These are phyloP conservation scores for Sceloporus tristichus DNA, from an alignment of 2,113 vertebrate genomes.

Conservation along the genomic window DNA sequence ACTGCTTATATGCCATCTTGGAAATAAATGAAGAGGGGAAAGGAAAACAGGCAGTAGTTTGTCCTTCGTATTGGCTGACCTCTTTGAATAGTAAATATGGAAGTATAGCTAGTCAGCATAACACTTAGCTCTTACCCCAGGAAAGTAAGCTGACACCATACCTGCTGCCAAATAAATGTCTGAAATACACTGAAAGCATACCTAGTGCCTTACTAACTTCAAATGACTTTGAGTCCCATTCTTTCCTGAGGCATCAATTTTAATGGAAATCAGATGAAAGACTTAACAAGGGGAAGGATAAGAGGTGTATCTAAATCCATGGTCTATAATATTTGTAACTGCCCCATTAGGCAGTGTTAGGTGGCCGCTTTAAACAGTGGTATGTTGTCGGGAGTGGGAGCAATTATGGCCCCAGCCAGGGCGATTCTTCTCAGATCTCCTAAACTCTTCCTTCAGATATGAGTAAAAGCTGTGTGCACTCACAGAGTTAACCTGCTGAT, in stretches of 20 bases:
- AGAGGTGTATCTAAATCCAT: not conserved
- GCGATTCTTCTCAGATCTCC: not conserved
- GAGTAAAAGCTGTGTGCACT: not conserved
- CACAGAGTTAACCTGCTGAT: not conserved
- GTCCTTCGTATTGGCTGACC: constrained; percentile 9
- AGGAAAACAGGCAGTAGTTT: not conserved
- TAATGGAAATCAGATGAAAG: not conserved
- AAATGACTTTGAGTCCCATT: not conserved
- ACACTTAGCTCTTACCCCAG: not conserved
- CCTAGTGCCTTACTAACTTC: not conserved
- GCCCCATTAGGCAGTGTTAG: not conserved
- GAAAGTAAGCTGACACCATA: not conserved
- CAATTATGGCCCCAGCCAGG: not conserved
- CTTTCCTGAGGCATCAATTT: not conserved
- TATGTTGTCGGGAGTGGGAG: not conserved
- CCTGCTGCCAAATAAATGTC: not conserved
- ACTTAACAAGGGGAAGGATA: too few relatives aligned
- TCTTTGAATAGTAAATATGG: not conserved
- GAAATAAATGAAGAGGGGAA: not conserved
- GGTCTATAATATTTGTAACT: not conserved
- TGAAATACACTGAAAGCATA: not conserved
- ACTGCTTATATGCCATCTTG: constrained; percentile 8
- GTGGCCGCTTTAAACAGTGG: not conserved
- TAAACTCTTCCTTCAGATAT: not conserved
- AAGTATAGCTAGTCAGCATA: not conserved